Evolutionary conservation across 2,888 invertebrate species (phyloP).

Genomic region (Hydrotaea cyrtoneurina): DNA sequence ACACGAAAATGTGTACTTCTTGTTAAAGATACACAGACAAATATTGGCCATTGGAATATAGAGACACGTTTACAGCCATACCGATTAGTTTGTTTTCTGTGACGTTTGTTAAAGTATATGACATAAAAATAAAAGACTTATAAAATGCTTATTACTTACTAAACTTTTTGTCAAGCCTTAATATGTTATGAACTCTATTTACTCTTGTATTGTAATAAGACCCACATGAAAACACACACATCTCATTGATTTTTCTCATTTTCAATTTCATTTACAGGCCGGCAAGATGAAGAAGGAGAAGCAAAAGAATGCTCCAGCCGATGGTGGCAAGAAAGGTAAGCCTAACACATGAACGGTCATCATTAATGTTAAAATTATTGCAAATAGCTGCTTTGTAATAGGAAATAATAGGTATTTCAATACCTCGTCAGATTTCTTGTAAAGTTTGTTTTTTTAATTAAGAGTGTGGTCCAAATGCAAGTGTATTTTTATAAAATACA

Average conservation of each 20-base stretch:
- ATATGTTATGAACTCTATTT: background rate
- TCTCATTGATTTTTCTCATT: constrained; percentile 48
- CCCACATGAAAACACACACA: background rate
- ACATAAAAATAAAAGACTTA: background rate
- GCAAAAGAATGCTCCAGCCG: constrained; percentile 82
- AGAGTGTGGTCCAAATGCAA: too few relatives aligned
- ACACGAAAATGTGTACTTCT: background rate
- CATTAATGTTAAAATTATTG: background rate
- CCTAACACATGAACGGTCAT: too few relatives aligned
- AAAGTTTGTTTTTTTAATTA: too few relatives aligned
- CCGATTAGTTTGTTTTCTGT: background rate
- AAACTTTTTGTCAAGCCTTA: background rate
- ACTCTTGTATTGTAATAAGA: background rate
- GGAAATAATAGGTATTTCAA: too few relatives aligned
- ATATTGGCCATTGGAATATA: background rate
- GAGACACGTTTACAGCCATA: background rate
- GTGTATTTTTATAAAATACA: too few relatives aligned
- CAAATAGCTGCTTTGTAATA: background rate
- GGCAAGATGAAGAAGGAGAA: constrained; percentile 86
- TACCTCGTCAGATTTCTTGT: too few relatives aligned
- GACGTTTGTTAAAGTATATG: background rate
- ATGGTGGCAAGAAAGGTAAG: constrained; percentile 75
- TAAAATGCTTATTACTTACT: background rate
- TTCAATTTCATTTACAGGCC: constrained; percentile 80
- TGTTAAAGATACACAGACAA: background rate